phyloP scores from a whole-genome alignment of 1,140 invertebrate genomes.

The Asobara japonica region DNA sequence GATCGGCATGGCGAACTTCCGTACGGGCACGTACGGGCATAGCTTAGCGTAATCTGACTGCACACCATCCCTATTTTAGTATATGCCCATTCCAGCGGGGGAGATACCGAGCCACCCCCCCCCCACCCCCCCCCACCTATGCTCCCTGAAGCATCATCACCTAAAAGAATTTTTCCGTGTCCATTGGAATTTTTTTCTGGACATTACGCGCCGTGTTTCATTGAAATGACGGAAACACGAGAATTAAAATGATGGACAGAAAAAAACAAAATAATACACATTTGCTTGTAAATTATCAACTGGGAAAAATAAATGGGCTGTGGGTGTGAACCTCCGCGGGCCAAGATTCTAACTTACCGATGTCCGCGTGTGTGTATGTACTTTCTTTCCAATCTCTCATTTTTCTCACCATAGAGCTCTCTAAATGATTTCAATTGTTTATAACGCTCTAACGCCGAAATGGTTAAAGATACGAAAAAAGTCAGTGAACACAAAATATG shows the following conservation, averaged over 20 bases:
- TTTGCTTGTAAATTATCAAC: too few species aligned
- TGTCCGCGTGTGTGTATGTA: too few species aligned
- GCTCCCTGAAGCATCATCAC: not conserved
- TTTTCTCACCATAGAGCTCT: too few species aligned
- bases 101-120: not conserved
- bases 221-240: not conserved
- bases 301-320: too few species aligned
- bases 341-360: too few species aligned
- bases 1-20: conserved; percentile 53
- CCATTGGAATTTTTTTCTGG: not conserved
- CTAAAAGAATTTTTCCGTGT: conserved; percentile 1
- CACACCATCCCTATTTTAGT: conserved; percentile 60
- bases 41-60: conserved; percentile 68
- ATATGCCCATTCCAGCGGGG: conserved; percentile 19
- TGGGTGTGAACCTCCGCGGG: too few species aligned
- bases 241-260: not conserved
- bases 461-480: too few species aligned
- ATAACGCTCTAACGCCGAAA: too few species aligned
- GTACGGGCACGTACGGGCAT: conserved; percentile 66
- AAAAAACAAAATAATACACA: too few species aligned
- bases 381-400: too few species aligned
- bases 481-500: too few species aligned
- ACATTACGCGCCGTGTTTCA: not conserved
- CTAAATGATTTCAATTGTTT: too few species aligned
- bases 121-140: not conserved